Conservation (phyloP, 30 jellyfish, hydroid and myxozoan species). For the Turritopsis dohrnii region DNA sequence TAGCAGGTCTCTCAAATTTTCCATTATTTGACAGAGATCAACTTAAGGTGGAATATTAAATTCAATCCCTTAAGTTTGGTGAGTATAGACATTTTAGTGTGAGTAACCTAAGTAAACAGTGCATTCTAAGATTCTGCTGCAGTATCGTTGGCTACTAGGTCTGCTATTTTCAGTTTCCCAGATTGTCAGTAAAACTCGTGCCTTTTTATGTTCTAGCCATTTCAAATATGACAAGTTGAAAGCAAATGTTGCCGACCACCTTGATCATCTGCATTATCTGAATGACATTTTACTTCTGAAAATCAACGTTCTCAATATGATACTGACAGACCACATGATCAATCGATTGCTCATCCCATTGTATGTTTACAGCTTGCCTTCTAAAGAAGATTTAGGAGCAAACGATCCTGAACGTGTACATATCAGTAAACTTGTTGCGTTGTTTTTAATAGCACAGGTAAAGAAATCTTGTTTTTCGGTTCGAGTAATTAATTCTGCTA, state of each 20-base stretch:
- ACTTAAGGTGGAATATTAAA: no score
- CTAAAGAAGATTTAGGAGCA: conserved; percentile 27
- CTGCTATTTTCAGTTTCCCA: no score
- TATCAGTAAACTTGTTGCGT: conserved; percentile 60
- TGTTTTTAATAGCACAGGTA: conserved; percentile 83
- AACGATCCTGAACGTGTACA: conserved; percentile 46
- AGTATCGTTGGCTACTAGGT: no score
- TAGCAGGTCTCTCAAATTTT: no score
- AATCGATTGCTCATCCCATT: conserved; percentile 76
- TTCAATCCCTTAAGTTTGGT: no score
- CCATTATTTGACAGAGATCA: no score
- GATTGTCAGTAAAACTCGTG: no score
- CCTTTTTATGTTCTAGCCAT: conserved; percentile 41
- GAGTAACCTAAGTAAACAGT: no score
- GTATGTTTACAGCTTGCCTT: conserved; percentile 75
- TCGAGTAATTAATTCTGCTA: no score
- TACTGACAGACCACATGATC: conserved; percentile 75
- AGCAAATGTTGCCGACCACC: conserved; percentile 80
- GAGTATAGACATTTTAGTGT: no score
- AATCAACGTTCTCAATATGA: conserved; percentile 57
- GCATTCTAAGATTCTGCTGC: no score
- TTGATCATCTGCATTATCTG: conserved; percentile 78
- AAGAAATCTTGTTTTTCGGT: no score
- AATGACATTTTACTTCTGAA: conserved; percentile 71
- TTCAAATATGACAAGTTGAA: conserved; percentile 69